Evolutionary conservation across 2,113 vertebrate genomes (phyloP), one percentile per base, ranked within the genome.

Genomic region (Chunga burmeisteri): DNA sequence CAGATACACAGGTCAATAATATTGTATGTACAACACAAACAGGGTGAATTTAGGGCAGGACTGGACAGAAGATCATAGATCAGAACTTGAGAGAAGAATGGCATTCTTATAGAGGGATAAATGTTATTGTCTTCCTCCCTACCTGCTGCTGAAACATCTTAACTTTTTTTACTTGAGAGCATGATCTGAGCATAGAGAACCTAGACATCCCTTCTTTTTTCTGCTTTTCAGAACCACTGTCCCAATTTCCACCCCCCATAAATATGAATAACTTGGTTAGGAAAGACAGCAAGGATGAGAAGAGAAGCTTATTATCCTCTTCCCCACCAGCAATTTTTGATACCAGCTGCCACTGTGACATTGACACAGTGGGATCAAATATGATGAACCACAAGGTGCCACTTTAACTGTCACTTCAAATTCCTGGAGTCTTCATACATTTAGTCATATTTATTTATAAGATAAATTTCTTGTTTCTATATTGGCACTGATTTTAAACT

Each of bases 401-500:
- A 97, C 90, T 97, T 97, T 93, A 96, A 88, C 89, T 94, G 93
- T 96, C 97, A 96, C 81, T 97, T 96, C 90, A 91, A 67, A 97
- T 97, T 97, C 93, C 79, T 91, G 71, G 84, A 95, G 93, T 90
- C 95, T 94, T 95, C 93, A 86, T 97, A 88, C 36, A 88, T 96
- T 95, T 94, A 91, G 91, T 97, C 89, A 97, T 97, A 89, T 97
- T 97, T 97, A 97, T 97, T 97, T 97, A 96, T 97, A 96, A 94
- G 87, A 90, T 85, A 90, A 62, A 77, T 94, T 94, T 97, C 81
- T 74, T 94, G 81, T 93, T 97, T 96, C 95, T 97, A 90, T 94
- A 96, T 95, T 97, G 87, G 84, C 87, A 94, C 84, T 81, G 89
- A 90, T 91, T 97, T 96, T 94, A 95, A 95, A 93, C 61, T 81